Percentiles rank a stretch among this genome's conserved stretches.
These are phyloP conservation scores for Tiliacea citrago DNA, from an alignment of 2,888 invertebrate species.

Conservation along the genomic window DNA sequence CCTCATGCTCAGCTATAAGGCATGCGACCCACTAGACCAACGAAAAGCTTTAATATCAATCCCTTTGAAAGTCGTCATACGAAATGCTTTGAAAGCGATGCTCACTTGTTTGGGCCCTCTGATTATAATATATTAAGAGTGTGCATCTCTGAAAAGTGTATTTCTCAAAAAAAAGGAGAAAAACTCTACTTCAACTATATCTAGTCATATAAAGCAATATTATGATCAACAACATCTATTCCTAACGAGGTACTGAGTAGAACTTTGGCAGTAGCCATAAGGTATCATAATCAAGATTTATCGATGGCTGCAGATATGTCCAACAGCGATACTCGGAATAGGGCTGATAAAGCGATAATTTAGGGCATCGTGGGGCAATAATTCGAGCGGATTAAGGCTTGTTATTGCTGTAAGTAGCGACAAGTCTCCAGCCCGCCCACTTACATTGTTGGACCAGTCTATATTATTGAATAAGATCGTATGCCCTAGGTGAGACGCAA, in stretches of 20 bases:
- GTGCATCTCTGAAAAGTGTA: not conserved
- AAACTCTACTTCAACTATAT: not conserved
- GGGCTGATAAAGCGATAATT: constrained; percentile 61
- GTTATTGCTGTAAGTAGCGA: constrained; percentile 54
- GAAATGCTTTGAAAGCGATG: no score
- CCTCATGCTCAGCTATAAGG: no score
- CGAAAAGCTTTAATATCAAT: no score
- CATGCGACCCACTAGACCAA: no score
- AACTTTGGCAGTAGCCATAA: constrained; percentile 41
- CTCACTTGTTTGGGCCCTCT: not conserved
- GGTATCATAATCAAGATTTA: constrained; percentile 56
- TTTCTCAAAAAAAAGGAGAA: not conserved
- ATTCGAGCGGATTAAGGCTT: constrained; percentile 62
- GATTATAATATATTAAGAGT: no score
- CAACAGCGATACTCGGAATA: constrained; percentile 45
- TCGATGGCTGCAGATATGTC: constrained; percentile 48
- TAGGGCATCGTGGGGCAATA: constrained; percentile 53
- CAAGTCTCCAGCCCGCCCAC: constrained; percentile 57
- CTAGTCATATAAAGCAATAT: not conserved
- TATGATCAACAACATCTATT: not conserved
- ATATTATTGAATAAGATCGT: constrained; percentile 51
- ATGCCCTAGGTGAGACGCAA: not conserved
- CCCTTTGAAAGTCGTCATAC: no score
- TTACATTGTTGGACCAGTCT: constrained; percentile 43
- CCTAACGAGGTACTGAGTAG: constrained; percentile 39